These are phyloP conservation scores for Falco naumanni DNA, from an alignment of 2,797 vertebrate genomes.

Conservation along the genomic window DNA sequence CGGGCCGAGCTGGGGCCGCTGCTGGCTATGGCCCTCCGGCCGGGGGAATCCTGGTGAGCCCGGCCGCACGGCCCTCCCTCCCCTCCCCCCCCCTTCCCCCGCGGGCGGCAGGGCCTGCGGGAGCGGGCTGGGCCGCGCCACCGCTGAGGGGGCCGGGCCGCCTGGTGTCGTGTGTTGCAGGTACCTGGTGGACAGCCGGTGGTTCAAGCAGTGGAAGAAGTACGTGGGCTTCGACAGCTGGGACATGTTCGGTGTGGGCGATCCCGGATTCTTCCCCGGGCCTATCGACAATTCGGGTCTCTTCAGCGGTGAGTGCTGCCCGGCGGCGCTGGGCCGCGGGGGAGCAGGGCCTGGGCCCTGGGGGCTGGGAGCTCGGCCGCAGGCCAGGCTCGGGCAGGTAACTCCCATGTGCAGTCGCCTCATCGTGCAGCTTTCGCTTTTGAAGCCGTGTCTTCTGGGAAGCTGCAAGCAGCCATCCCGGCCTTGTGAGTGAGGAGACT, in stretches of 20 bases:
- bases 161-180: constrained; percentile 71
- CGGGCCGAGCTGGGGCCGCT: constrained; percentile 73
- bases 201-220: constrained; percentile 99
- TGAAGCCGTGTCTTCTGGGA: accelerated
- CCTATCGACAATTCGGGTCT: constrained; percentile 95
- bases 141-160: not conserved
- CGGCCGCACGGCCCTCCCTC: not conserved
- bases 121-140: not conserved
- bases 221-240: constrained; percentile 97
- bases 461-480: accelerated
- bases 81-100: not conserved
- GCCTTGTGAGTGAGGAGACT: accelerated
- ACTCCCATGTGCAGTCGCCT: accelerated
- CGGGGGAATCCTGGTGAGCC: constrained; percentile 80
- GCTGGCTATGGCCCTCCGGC: constrained; percentile 67
- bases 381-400: not conserved
- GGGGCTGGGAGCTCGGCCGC: too few relatives aligned
- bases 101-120: not conserved
- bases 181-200: constrained; percentile 95
- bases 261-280: constrained; percentile 90
- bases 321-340: not conserved
- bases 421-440: not conserved
- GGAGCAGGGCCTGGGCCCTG: not conserved
- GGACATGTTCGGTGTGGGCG: constrained; percentile 93
- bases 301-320: constrained; percentile 84